Base-by-base conservation (phyloP, 2,797 vertebrate species). In the Acipenser oxyrinchus region DNA sequence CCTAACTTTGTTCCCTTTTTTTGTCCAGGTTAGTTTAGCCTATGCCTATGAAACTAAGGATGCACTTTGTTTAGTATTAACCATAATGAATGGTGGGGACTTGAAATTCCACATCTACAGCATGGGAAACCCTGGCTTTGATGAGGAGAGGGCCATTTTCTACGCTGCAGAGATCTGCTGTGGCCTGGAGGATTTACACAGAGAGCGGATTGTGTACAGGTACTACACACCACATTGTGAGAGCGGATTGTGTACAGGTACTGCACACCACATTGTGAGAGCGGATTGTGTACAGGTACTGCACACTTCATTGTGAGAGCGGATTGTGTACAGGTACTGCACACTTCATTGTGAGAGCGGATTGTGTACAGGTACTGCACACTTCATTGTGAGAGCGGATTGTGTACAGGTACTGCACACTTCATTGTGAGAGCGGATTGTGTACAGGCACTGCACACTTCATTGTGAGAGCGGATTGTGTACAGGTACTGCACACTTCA, bases 71-170 rank as follows among this genome's bases (percentile, higher is more conserved):
- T 85, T 97, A 83, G 94, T 97, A 73, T 84, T 97, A 72, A 97
- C 92, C 81, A 91, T 95, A 69, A 95, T 97, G 95, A 94, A 94
- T 11, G 94, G 94, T 70, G 94, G 94, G 1, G 95, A 97, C 82
- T 78, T 96, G 74, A 95, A 94, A 80, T 97, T 95, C 76, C 94
- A 97, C 84, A 95, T 97, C 76, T 93, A 95, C 81, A 94, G 94
- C 81, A 89, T 95, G 92, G 94, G 94, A 66, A 88, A 86, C 76
- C 93, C 93, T 0, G 94, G 95, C 77, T 91, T 97, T n/a, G 92
- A 94, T 7, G 94, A 95, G 78, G 89, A 90, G 81, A 87, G 94
- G 61, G 94, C 93, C 58, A 86, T 97, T 73, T 96, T 97, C 84
- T 96, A 96, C 59, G 94, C 94, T 71, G 94, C 94, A n/a, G 94